These are phyloP conservation scores for Lordiphosa fenestrarum DNA, from an alignment of 2,888 invertebrate species.

Conservation along the genomic window DNA sequence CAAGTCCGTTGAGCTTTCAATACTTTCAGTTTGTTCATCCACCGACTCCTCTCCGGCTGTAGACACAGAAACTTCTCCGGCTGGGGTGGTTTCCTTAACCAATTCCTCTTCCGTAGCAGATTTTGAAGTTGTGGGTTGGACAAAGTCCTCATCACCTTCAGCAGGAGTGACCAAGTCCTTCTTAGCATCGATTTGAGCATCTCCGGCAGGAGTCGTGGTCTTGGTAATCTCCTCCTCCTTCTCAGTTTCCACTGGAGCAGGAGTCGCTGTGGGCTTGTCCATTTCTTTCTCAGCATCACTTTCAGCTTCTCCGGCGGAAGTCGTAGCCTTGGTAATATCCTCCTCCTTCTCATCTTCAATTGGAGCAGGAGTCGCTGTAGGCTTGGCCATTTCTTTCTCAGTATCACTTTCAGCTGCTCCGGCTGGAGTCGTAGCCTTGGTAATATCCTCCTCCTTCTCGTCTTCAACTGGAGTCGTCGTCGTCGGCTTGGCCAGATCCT, in stretches of 20 bases:
- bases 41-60: slow-evolving; percentile 22
- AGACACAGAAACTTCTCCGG: slow-evolving; percentile 1
- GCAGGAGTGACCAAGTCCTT: slow-evolving; percentile 17
- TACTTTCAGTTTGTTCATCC: slow-evolving; percentile 26
- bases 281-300: no score
- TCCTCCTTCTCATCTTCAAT: not conserved
- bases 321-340: slow-evolving; percentile 1
- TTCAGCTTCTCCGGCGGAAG: slow-evolving; percentile 12
- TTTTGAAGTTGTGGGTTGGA: slow-evolving; percentile 15
- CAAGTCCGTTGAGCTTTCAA: slow-evolving; percentile 38
- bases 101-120: slow-evolving; percentile 23
- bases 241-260: no score
- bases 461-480: not conserved
- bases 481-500: no score
- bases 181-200: slow-evolving; percentile 9
- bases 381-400: no score
- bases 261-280: no score
- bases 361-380: no score
- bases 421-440: slow-evolving; percentile 12
- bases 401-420: not conserved
- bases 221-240: slow-evolving; percentile 3
- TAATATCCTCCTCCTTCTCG: not conserved
- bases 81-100: slow-evolving; percentile 25
- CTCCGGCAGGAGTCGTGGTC: slow-evolving; percentile 15
- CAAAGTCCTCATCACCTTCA: slow-evolving; percentile 14